phyloP scores from a whole-genome alignment of 2,113 vertebrate species.

The Vireo altiloquus region DNA sequence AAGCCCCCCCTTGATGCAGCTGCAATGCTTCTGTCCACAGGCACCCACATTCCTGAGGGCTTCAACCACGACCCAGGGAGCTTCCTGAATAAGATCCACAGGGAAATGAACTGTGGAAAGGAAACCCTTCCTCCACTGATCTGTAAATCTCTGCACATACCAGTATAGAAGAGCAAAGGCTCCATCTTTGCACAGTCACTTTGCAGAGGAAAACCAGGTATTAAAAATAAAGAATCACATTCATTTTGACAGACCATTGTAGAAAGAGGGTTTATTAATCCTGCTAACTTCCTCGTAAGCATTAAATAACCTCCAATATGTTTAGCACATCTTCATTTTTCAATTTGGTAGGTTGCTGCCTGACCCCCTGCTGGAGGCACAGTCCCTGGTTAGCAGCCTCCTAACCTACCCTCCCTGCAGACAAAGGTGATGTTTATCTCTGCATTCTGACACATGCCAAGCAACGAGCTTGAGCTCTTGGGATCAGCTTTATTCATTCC shows the following conservation, averaged over 20 bases:
- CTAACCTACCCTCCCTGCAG: slow-evolving; percentile 83
- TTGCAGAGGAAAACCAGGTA: not conserved
- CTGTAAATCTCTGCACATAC: not conserved
- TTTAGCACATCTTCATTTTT: not conserved
- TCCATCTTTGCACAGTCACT: not conserved
- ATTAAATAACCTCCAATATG: not conserved
- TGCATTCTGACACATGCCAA: not conserved
- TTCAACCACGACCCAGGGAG: not conserved
- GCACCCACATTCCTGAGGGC: not conserved
- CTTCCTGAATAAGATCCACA: not conserved
- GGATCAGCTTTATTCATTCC: not conserved
- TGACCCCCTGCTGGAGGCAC: slow-evolving; percentile 83
- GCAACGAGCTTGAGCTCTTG: not conserved
- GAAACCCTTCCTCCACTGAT: not conserved
- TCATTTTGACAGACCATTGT: not conserved
- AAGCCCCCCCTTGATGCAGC: not conserved
- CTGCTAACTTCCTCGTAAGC: not conserved
- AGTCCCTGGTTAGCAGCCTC: slow-evolving; percentile 78
- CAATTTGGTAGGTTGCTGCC: slow-evolving; percentile 72
- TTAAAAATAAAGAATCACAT: not conserved
- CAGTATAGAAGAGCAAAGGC: not conserved
- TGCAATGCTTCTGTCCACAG: not conserved
- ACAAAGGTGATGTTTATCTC: slow-evolving; percentile 70
- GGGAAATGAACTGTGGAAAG: not conserved
- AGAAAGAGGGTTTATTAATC: not conserved